Percentiles rank a stretch among this genome's conserved stretches.
phyloP scores from a whole-genome alignment of 1,140 invertebrate genomes.

The Thaumetopoea pityocampa region DNA sequence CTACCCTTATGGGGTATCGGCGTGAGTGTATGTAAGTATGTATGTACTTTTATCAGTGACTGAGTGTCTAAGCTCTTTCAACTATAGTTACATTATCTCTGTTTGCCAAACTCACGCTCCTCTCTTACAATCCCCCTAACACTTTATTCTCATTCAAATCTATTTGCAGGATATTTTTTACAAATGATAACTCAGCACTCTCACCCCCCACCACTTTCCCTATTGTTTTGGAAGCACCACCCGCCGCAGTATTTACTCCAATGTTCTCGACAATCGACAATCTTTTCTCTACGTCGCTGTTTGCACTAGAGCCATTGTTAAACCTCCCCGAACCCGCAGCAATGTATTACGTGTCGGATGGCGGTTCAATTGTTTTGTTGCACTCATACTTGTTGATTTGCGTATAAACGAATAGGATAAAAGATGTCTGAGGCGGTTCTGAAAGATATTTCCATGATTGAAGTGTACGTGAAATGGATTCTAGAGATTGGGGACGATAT shows the following conservation, averaged over 20 bases:
- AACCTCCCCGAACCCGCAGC: slow-evolving; percentile 13
- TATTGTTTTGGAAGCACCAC: slow-evolving; percentile 24
- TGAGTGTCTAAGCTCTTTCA: too few relatives aligned
- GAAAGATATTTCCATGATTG: slow-evolving; percentile 17
- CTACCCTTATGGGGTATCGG: too few relatives aligned
- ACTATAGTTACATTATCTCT: too few relatives aligned
- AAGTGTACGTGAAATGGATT: slow-evolving; percentile 12
- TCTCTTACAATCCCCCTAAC: slow-evolving; percentile 7
- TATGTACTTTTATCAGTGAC: too few relatives aligned
- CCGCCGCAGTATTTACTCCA: slow-evolving; percentile 26
- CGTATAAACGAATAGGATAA: background rate
- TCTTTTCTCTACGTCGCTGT: slow-evolving; percentile 29
- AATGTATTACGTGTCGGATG: slow-evolving; percentile 22
- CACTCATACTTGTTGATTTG: slow-evolving; percentile 21
- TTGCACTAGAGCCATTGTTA: slow-evolving; percentile 32
- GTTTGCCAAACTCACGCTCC: background rate
- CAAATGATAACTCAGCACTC: slow-evolving; percentile 18
- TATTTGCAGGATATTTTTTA: slow-evolving; percentile 6
- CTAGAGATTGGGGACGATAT: too few relatives aligned
- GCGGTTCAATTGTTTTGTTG: slow-evolving; percentile 17
- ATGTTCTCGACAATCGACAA: slow-evolving; percentile 30
- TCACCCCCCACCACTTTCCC: slow-evolving; percentile 5
- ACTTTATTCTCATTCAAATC: slow-evolving; percentile 13
- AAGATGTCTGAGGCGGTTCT: slow-evolving; percentile 7
- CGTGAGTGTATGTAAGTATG: too few relatives aligned